Conservation (phyloP, 2,888 invertebrate species). For the Odontocerum albicorne region DNA sequence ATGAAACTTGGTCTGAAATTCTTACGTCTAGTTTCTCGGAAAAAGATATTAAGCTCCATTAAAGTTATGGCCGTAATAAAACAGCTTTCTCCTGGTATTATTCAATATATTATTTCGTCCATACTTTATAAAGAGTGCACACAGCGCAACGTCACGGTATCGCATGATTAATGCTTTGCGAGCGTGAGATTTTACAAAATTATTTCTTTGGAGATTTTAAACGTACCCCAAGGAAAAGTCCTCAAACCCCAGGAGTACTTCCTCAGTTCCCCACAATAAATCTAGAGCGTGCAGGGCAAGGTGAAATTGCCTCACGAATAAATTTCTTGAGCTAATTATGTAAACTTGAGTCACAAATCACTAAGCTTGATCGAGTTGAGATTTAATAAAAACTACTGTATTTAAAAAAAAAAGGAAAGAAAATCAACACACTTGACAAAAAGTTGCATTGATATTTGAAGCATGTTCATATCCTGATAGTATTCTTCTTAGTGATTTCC, state of each 20-base stretch:
- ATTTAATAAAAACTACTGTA: neutral
- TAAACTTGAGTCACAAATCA: constrained; percentile 3
- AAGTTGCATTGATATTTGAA: too few relatives aligned
- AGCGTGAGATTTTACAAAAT: constrained; percentile 32
- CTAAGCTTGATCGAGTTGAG: neutral
- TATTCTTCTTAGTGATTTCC: too few relatives aligned
- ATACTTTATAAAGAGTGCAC: too few relatives aligned
- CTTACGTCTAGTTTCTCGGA: too few relatives aligned
- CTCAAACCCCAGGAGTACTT: neutral
- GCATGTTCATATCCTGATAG: too few relatives aligned
- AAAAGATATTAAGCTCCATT: too few relatives aligned
- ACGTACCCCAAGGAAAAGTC: constrained; percentile 9
- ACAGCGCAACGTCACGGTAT: constrained; percentile 25
- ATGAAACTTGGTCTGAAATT: too few relatives aligned
- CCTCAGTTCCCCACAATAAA: neutral
- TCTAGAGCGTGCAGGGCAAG: neutral
- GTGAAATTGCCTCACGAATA: neutral
- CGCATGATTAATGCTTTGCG: constrained; percentile 28
- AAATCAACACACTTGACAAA: too few relatives aligned
- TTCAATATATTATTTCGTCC: too few relatives aligned
- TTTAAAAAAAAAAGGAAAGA: too few relatives aligned
- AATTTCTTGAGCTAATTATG: neutral
- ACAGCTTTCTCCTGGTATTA: too few relatives aligned
- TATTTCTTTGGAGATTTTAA: constrained; percentile 20
- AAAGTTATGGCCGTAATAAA: too few relatives aligned